Evolutionary conservation across 2,888 invertebrate species (phyloP).

Genomic region (Aelia acuminata): DNA sequence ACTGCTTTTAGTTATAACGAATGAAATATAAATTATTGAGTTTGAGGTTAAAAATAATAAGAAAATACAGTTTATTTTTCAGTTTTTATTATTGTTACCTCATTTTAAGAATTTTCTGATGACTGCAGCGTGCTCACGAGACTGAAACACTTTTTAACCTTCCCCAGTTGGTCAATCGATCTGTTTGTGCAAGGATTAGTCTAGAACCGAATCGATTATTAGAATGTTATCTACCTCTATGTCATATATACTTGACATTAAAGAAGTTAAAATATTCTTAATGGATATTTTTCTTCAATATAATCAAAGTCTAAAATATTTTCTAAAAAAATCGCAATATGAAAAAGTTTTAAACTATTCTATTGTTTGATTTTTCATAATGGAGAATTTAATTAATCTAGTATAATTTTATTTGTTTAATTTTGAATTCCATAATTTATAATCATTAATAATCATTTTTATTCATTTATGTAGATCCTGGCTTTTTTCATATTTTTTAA

Average conservation of each 20-base stretch:
- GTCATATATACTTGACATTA: background rate
- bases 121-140: conserved; percentile 7
- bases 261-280: background rate
- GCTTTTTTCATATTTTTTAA: too few species aligned
- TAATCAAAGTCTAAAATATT: too few species aligned
- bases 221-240: background rate
- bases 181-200: background rate
- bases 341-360: too few species aligned
- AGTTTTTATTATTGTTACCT: conserved; percentile 9
- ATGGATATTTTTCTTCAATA: too few species aligned
- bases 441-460: too few species aligned
- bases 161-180: background rate
- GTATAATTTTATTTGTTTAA: too few species aligned
- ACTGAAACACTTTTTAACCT: background rate
- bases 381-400: too few species aligned
- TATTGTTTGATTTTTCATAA: too few species aligned
- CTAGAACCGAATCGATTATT: background rate
- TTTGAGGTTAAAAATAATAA: background rate
- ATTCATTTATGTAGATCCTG: too few species aligned
- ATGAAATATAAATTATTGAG: background rate
- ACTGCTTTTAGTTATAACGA: background rate
- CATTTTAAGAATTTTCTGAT: background rate
- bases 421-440: too few species aligned
- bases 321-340: too few species aligned
- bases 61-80: background rate